Evolutionary conservation across 2,888 invertebrate species (phyloP), one percentile per base, ranked within the genome.

Genomic region (Caenorhabditis panamensis): DNA sequence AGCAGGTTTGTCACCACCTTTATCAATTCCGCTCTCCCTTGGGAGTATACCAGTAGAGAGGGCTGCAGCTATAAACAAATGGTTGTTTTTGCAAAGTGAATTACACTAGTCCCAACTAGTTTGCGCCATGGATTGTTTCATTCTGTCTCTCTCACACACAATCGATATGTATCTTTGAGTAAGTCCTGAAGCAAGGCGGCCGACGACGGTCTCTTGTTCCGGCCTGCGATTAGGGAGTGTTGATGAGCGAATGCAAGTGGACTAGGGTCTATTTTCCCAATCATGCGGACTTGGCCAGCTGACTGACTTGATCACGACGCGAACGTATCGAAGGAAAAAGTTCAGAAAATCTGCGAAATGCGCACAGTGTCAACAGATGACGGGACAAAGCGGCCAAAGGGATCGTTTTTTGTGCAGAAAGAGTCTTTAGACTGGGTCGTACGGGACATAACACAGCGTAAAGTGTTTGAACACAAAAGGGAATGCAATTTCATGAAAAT

Each of bases 11-110:
- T 18, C 36, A 36, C n/a, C n/a, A 31, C 13, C 49, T 37, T 68
- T 37, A 51, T 53, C 66, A 67, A 58, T 37, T 56, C 58, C 26
- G 16, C 37, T 3, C 31, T 56, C 64, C 16, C 26, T 6, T n/a
- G 59, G 37, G 44, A 44, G 54, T 71, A 63, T 44, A 53, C 28
- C 20, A 54, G 31, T 26, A 71, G 51, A 62, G 44, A 9, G n/a
- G n/a, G n/a, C 13, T 20, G 24, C 24, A 66, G 51, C 28, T 20
- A 72, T 58, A 31, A 58, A 47, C 49, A 64, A 72, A 51, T 64
- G 26, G 36, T 64, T 72, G 64, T 72, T 63, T 72, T 64, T 47
- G 31, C 41, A 41, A 59, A 59, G 59, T 59, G 62, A 63, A 54
- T 62, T 11, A 54, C 26, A 41, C 54, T 47, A 22, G 16, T 22